Conservation (phyloP, 2,113 vertebrate species). For the Eidolon helvum region DNA sequence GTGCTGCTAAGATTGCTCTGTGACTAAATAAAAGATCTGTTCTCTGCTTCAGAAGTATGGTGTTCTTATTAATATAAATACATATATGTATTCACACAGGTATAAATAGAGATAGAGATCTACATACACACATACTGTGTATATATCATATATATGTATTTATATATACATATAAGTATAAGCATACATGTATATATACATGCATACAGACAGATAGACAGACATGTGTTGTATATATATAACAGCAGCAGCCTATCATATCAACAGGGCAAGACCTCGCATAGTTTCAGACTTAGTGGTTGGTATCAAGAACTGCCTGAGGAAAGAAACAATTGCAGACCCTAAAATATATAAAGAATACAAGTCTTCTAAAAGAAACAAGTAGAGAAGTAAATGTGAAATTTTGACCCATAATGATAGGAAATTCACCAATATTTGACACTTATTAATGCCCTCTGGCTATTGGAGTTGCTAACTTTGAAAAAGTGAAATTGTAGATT, state of each 20-base stretch:
- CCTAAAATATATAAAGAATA: not conserved
- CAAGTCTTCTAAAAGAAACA: not conserved
- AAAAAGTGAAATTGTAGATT: not conserved
- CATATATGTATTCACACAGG: no score
- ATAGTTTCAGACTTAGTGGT: not conserved
- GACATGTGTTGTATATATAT: not conserved
- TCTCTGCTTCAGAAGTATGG: not conserved
- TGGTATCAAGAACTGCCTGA: not conserved
- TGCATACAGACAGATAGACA: no score
- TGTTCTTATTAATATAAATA: not conserved
- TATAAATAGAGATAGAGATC: not conserved
- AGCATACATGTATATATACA: not conserved
- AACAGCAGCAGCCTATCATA: not conserved
- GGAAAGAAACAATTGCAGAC: not conserved
- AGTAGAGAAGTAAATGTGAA: not conserved
- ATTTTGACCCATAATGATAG: not conserved
- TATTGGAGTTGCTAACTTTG: not conserved
- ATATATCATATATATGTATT: not conserved
- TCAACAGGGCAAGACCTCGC: not conserved
- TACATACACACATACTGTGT: not conserved
- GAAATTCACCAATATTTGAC: not conserved
- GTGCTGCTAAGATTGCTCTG: not conserved
- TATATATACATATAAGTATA: not conserved
- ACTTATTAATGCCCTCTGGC: not conserved
- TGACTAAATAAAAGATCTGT: not conserved